Percentiles rank a stretch among this genome's conserved stretches.
These are phyloP conservation scores for Galeopterus variegatus DNA, from an alignment of 2,113 vertebrate species.

Conservation along the genomic window DNA sequence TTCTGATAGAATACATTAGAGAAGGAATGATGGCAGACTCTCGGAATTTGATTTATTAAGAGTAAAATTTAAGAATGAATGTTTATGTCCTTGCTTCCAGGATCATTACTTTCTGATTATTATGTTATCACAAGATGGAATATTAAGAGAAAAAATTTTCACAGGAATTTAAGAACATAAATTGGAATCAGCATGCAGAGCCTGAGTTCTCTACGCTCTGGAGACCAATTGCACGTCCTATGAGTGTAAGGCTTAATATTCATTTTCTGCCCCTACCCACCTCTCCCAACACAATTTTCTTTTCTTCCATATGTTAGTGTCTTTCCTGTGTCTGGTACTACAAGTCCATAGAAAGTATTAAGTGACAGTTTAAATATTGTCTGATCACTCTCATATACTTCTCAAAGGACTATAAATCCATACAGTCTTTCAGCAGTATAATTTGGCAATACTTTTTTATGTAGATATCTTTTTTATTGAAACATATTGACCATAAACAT, in stretches of 20 bases:
- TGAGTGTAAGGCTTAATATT: neutral
- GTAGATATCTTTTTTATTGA: too few species aligned
- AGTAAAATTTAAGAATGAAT: slow-evolving; percentile 31
- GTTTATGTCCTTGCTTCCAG: neutral
- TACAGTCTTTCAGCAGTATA: neutral
- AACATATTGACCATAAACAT: too few species aligned
- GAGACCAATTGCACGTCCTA: neutral
- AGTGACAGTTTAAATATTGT: neutral
- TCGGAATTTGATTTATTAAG: neutral
- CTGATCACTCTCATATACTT: neutral
- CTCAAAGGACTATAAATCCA: neutral
- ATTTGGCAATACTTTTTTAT: neutral
- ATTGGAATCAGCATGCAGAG: neutral
- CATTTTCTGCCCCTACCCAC: neutral
- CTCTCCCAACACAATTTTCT: neutral
- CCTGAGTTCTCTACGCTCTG: neutral
- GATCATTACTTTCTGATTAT: slow-evolving; percentile 48
- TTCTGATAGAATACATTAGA: slow-evolving; percentile 20
- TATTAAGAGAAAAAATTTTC: slow-evolving; percentile 54
- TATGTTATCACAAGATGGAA: neutral
- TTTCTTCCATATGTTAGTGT: neutral
- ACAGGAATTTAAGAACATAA: slow-evolving; percentile 15
- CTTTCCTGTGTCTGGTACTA: neutral
- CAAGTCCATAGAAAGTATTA: neutral
- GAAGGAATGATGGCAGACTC: neutral